Evolutionary conservation across 1,140 invertebrate genomes (phyloP), one percentile per base, ranked within the genome.

Genomic region (Gryllus bimaculatus): DNA sequence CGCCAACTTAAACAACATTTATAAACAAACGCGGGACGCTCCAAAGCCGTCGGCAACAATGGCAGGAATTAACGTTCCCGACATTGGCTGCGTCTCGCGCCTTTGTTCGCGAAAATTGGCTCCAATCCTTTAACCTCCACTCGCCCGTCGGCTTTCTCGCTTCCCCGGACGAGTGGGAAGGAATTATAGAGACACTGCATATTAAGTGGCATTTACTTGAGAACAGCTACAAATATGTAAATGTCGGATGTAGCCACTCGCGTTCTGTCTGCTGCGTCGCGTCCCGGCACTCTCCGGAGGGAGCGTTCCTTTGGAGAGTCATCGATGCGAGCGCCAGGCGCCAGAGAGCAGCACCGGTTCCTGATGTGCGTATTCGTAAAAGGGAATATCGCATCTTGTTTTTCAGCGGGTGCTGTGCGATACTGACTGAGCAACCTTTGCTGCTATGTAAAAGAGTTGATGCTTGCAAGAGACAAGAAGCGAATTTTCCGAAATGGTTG

Each of bases 151-250:
- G 10, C 10, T 66, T 13, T 18, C 10, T 66, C 54, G 54, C 10
- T 66, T 13, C 54, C 18, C 10, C 54, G 54, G 18, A 10, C 10
- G 10, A 13, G 10, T 18, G 54, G 54, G 54, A 66, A 66, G 54
- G 54, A 66, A 66, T 66, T 66, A 66, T 66, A 66, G 54, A 66
- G 54, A 66, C 54, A 66, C 54, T 66, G 54, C 54, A 66, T 66
- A 66, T 66, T 66, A 66, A 66, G 54, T 66, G 54, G 54, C 18
- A 66, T 66, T 66, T 66, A 66, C 54, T 66, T 66, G 54, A 18
- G 54, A 66, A 66, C 54, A 66, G 54, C 54, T 66, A 66, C 54
- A 66, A 66, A 66, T 66, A 66, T 66, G 54, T 10, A 66, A 66
- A 66, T 66, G 54, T 66, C 18, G 54, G 10, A 10, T 66, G 54